Evolutionary conservation across 2,888 invertebrate species (phyloP).

Genomic region (Lycia hirtaria): DNA sequence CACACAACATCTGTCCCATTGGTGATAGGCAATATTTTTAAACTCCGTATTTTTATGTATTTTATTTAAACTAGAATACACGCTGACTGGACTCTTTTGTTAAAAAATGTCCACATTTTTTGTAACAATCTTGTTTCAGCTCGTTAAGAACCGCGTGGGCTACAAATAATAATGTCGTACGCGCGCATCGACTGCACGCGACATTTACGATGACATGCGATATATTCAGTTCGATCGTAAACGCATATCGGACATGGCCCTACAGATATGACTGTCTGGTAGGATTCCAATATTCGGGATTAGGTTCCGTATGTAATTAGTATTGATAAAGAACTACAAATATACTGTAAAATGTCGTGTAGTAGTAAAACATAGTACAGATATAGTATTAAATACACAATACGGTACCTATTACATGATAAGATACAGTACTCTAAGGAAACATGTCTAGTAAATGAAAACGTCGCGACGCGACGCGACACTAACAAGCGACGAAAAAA

Average conservation of each 20-base stretch:
- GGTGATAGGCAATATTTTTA: too few relatives aligned
- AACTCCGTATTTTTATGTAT: too few relatives aligned
- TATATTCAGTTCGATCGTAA: conserved; percentile 80
- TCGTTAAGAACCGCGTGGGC: conserved; percentile 74
- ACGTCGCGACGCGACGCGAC: too few relatives aligned
- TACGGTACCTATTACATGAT: too few relatives aligned
- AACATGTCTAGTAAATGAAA: too few relatives aligned
- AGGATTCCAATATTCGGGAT: background rate
- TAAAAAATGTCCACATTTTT: too few relatives aligned
- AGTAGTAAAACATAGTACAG: background rate
- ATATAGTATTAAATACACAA: too few relatives aligned
- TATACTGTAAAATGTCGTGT: background rate
- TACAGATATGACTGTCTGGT: conserved; percentile 59
- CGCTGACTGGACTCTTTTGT: too few relatives aligned
- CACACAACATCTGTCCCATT: too few relatives aligned
- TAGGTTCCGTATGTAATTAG: conserved; percentile 34
- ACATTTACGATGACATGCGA: conserved; percentile 78
- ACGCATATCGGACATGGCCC: conserved; percentile 72
- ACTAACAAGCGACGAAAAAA: too few relatives aligned
- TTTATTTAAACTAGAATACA: too few relatives aligned
- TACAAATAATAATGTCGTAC: conserved; percentile 72
- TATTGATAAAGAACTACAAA: background rate
- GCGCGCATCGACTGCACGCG: conserved; percentile 62
- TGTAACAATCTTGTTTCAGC: conserved; percentile 73
- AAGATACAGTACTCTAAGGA: too few relatives aligned